A percentile compares a stretch with the other conserved stretches of the same genome.
Conservation (phyloP, 2,797 vertebrate genomes). For the Chelon labrosus region DNA sequence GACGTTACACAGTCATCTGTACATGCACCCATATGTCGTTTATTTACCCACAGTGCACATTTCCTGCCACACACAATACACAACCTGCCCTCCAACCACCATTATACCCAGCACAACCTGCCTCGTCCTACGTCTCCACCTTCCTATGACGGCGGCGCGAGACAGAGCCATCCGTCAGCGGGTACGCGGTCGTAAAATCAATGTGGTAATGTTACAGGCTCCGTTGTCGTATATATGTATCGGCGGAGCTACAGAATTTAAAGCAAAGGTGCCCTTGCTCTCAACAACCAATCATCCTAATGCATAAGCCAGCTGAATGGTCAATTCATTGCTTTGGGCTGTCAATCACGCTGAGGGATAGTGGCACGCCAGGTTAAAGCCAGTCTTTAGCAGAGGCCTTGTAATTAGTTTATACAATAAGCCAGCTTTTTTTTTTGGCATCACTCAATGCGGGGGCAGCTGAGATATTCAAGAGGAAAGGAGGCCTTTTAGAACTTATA, state of each 20-base stretch:
- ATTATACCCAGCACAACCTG: slow-evolving; percentile 10
- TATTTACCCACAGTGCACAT: slow-evolving; percentile 13
- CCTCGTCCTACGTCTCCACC: slow-evolving; percentile 10
- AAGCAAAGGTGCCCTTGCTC: slow-evolving; percentile 74
- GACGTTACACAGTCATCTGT: slow-evolving; percentile 37
- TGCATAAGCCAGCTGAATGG: slow-evolving; percentile 54
- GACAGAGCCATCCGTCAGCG: slow-evolving; percentile 31
- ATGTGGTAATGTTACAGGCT: slow-evolving; percentile 33
- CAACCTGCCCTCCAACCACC: slow-evolving; percentile 11
- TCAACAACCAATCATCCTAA: slow-evolving; percentile 65
- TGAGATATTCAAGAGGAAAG: not conserved
- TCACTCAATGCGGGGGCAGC: not conserved
- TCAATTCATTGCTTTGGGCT: slow-evolving; percentile 14
- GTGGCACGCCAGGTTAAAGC: not conserved
- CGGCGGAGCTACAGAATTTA: slow-evolving; percentile 47
- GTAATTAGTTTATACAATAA: not conserved
- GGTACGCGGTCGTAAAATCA: slow-evolving; percentile 51
- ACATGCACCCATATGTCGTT: slow-evolving; percentile 12
- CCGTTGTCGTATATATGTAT: slow-evolving; percentile 27
- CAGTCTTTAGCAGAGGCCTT: not conserved
- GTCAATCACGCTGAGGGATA: slow-evolving; percentile 21
- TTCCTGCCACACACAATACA: slow-evolving; percentile 1
- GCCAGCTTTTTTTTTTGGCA: not conserved
- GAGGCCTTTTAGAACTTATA: not conserved
- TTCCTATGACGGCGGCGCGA: slow-evolving; percentile 16